Conservation (phyloP, 1,140 invertebrate genomes). For the Propsilocerus akamusi region DNA sequence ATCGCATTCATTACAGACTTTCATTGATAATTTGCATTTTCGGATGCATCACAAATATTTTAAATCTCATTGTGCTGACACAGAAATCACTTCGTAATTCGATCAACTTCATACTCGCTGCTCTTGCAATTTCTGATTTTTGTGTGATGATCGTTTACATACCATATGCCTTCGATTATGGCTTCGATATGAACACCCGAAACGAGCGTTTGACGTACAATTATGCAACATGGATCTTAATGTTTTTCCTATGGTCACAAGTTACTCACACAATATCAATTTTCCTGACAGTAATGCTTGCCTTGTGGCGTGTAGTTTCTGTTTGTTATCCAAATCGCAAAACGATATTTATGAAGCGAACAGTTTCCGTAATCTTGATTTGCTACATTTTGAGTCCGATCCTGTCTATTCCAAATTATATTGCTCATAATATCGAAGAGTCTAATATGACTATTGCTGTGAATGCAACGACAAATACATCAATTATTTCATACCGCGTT, state of each 20-base stretch:
- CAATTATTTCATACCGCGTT: neutral
- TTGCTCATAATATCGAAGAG: neutral
- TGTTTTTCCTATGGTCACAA: too few relatives aligned
- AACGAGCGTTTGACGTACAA: neutral
- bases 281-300: conserved; percentile 63
- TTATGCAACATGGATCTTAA: neutral
- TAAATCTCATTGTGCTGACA: conserved; percentile 79
- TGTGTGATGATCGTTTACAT: conserved; percentile 77
- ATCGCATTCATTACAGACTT: neutral
- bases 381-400: neutral
- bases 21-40: conserved; percentile 56
- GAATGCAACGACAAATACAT: neutral
- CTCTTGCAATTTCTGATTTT: conserved; percentile 65
- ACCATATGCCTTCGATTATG: conserved; percentile 50
- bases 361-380: neutral
- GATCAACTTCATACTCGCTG: conserved; percentile 66
- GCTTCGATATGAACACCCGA: neutral
- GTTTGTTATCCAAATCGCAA: neutral
- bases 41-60: conserved; percentile 71
- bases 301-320: conserved; percentile 31
- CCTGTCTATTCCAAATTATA: neutral
- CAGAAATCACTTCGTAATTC: conserved; percentile 62
- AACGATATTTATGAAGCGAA: neutral
- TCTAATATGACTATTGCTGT: neutral
- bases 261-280: conserved; percentile 74